phyloP scores from a whole-genome alignment of 2,113 vertebrate species.

The Pelvicachromis taeniatus region DNA sequence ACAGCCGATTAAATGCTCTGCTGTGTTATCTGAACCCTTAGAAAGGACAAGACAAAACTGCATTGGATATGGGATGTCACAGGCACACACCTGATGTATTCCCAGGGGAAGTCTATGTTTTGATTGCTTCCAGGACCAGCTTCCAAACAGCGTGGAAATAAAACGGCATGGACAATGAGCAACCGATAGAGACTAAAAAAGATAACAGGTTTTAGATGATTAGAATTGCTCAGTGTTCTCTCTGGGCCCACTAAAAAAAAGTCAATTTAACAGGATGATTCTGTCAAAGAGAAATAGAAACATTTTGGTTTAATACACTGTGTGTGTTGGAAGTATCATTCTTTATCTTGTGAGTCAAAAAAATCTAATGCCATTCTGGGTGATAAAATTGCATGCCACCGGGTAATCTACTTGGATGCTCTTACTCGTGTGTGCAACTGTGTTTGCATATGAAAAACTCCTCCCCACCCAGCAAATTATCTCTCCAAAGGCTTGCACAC shows the following conservation, averaged over 20 bases:
- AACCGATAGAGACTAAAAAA: neutral
- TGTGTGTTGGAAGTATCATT: neutral
- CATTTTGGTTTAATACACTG: neutral
- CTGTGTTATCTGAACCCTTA: neutral
- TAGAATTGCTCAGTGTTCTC: neutral
- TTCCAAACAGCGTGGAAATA: neutral
- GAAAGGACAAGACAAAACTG: neutral
- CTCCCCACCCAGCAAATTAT: constrained; percentile 2
- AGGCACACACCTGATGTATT: neutral
- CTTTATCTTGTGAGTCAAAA: neutral
- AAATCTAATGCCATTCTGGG: neutral
- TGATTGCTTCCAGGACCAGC: neutral
- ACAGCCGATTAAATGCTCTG: neutral
- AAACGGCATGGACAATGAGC: fast-evolving
- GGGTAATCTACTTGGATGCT: constrained; percentile 4
- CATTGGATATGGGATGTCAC: neutral
- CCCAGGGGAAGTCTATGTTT: neutral
- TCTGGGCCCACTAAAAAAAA: neutral
- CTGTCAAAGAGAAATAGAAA: neutral
- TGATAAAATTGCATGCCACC: neutral
- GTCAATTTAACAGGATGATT: neutral
- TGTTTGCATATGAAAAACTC: constrained; percentile 43
- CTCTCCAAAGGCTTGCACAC: constrained; percentile 21
- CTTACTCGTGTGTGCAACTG: neutral
- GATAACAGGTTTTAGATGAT: neutral